phyloP scores from a whole-genome alignment of 1,140 invertebrate genomes.

The Ceratitis capitata region DNA sequence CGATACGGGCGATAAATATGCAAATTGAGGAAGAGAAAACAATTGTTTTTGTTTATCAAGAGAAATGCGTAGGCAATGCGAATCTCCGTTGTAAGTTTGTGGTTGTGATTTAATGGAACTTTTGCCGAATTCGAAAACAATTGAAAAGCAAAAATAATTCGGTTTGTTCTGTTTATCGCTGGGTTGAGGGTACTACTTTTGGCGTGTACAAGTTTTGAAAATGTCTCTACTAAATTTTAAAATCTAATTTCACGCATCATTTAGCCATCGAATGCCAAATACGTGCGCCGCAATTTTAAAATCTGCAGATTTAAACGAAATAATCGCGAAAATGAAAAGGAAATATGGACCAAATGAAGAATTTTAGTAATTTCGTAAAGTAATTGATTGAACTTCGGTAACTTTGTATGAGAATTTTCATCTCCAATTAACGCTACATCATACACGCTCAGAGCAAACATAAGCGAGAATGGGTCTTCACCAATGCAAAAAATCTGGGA shows the following conservation, averaged over 20 bases:
- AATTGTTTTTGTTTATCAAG: not conserved
- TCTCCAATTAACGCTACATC: too few species aligned
- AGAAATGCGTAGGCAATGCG: not conserved
- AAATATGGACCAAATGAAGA: too few species aligned
- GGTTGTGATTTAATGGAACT: not conserved
- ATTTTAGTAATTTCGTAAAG: too few species aligned
- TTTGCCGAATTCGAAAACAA: not conserved
- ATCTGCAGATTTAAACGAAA: not conserved
- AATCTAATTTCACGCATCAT: conserved; percentile 24
- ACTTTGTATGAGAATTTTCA: too few species aligned
- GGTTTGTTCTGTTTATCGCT: not conserved
- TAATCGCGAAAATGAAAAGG: not conserved
- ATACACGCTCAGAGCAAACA: too few species aligned
- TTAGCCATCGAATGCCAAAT: not conserved
- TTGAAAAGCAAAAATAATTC: not conserved
- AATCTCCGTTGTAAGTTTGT: not conserved
- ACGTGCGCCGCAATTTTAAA: not conserved
- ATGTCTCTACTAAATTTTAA: not conserved
- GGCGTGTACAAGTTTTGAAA: not conserved
- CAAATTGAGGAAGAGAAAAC: not conserved
- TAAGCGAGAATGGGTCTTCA: too few species aligned
- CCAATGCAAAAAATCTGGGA: too few species aligned
- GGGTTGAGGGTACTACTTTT: too few species aligned
- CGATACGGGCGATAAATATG: not conserved
- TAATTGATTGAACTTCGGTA: too few species aligned